Percentiles rank a stretch among this genome's conserved stretches.
These are phyloP conservation scores for Virgularia gustaviana DNA, from an alignment of 92 coral and sea anemone genomes.

Conservation along the genomic window DNA sequence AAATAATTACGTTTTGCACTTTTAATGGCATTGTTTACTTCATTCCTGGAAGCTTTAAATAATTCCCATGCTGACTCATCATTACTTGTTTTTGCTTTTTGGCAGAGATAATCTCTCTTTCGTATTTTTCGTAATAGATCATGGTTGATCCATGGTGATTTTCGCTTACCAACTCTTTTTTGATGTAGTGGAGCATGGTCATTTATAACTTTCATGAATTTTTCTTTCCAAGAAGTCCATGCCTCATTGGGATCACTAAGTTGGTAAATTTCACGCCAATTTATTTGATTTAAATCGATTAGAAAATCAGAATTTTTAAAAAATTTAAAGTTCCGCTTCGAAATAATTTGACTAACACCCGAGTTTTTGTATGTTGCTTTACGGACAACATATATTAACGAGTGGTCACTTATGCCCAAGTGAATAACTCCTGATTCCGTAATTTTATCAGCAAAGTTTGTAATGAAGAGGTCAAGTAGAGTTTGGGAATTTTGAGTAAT, in stretches of 20 bases:
- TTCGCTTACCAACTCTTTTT: constrained; percentile 14
- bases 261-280: constrained; percentile 13
- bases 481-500: constrained; percentile 50
- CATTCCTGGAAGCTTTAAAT: constrained; percentile 38
- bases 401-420: constrained; percentile 55
- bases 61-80: constrained; percentile 31
- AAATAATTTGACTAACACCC: neutral
- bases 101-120: constrained; percentile 11
- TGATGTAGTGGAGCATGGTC: constrained; percentile 23
- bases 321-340: constrained; percentile 34
- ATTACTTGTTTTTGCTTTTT: neutral
- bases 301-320: constrained; percentile 33
- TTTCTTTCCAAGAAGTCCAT: constrained; percentile 20
- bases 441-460: constrained; percentile 57
- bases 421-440: constrained; percentile 47
- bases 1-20: constrained; percentile 14
- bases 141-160: constrained; percentile 30
- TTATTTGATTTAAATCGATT: constrained; percentile 26
- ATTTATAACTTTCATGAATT: constrained; percentile 12
- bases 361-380: constrained; percentile 1
- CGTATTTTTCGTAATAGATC: constrained; percentile 22
- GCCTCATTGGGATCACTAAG: constrained; percentile 30
- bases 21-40: constrained; percentile 40
- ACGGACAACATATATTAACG: constrained; percentile 42
- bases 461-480: constrained; percentile 55